Evolutionary conservation across 2,113 vertebrate species (phyloP).

Genomic region (Oreocharis arfaki): DNA sequence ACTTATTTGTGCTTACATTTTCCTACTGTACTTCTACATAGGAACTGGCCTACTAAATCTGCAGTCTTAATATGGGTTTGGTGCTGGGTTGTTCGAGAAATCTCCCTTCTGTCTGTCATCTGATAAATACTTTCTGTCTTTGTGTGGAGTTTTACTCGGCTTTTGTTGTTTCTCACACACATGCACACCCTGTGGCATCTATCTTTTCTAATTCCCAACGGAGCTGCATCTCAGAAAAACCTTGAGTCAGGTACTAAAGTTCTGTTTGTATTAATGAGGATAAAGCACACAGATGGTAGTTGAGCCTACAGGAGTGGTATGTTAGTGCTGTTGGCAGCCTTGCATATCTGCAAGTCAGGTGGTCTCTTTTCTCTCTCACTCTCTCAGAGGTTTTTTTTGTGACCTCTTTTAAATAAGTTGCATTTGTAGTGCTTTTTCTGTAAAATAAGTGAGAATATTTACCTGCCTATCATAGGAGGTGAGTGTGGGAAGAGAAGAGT

Average conservation of each 20-base stretch:
- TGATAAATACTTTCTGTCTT: background rate
- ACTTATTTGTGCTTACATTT: background rate
- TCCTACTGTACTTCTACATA: background rate
- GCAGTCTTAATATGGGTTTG: background rate
- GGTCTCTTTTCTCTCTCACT: background rate
- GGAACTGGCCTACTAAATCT: background rate
- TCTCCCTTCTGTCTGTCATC: background rate
- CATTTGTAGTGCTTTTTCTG: background rate
- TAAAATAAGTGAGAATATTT: background rate
- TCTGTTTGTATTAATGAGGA: background rate
- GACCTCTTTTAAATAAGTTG: background rate
- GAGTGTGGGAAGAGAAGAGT: background rate
- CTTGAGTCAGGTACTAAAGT: background rate
- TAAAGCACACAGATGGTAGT: background rate
- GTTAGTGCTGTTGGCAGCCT: background rate
- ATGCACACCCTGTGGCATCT: background rate
- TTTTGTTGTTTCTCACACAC: background rate
- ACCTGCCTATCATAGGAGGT: background rate
- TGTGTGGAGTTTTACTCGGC: background rate
- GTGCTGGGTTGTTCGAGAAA: rapidly evolving
- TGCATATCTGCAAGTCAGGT: background rate
- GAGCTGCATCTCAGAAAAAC: background rate
- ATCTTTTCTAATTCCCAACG: background rate
- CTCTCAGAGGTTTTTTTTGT: background rate
- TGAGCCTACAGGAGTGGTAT: background rate